Percentiles rank a stretch among this genome's conserved stretches.
Evolutionary conservation across 2,113 vertebrate genomes (phyloP).

Genomic region (Xenopus borealis): DNA sequence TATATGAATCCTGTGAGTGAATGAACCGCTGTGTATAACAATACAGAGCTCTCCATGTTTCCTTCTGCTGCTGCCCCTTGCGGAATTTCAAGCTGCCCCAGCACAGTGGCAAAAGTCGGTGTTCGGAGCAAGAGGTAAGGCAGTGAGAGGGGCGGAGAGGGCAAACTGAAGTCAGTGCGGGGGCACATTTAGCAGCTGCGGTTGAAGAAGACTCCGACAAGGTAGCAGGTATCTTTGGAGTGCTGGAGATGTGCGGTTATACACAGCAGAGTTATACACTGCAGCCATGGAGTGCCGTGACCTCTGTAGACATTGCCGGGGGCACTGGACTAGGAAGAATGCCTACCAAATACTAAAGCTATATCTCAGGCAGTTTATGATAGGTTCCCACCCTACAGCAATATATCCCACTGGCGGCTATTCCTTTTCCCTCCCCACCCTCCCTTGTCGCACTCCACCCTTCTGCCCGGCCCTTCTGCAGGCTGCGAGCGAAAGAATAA

Average conservation of each 20-base stretch:
- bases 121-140: neutral
- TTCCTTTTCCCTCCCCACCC: slow-evolving; percentile 1
- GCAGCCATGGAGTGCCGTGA: slow-evolving; percentile 12
- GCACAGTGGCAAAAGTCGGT: neutral
- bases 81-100: slow-evolving; percentile 11
- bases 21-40: neutral
- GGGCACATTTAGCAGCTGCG: slow-evolving; percentile 33
- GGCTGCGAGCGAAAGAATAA: slow-evolving; percentile 13
- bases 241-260: neutral
- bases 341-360: slow-evolving; percentile 56
- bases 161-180: neutral
- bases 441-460: slow-evolving; percentile 25
- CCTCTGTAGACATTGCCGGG: slow-evolving; percentile 47
- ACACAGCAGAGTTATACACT: neutral
- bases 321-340: slow-evolving; percentile 53
- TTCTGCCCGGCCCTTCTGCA: neutral
- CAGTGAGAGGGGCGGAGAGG: slow-evolving; percentile 15
- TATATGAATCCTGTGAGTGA: neutral
- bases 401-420: slow-evolving; percentile 40
- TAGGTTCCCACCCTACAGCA: slow-evolving; percentile 47
- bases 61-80: slow-evolving; percentile 2
- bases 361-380: slow-evolving; percentile 48
- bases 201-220: slow-evolving; percentile 10
- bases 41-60: slow-evolving; percentile 14
- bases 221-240: slow-evolving; percentile 3